Percentiles rank a stretch among this genome's conserved stretches.
phyloP scores from a whole-genome alignment of 1,140 invertebrate species.

The Macrotrachela quadricornifera region DNA sequence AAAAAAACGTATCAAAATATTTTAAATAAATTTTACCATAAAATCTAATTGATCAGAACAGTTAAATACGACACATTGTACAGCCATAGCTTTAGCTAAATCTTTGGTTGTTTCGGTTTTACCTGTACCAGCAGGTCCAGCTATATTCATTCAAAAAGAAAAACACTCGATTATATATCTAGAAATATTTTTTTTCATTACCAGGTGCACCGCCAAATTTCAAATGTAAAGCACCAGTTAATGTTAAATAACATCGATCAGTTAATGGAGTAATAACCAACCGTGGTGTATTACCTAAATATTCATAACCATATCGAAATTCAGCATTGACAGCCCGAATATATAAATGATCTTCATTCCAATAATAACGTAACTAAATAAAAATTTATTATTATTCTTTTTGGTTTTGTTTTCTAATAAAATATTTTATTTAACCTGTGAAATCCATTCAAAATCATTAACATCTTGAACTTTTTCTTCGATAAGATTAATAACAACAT shows the following conservation, averaged over 20 bases:
- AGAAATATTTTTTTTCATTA: too few species aligned
- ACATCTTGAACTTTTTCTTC: constrained; percentile 22
- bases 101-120: constrained; percentile 14
- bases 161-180: too few species aligned
- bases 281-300: constrained; percentile 29
- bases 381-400: too few species aligned
- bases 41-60: constrained; percentile 33
- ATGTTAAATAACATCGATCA: constrained; percentile 31
- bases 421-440: constrained; percentile 22
- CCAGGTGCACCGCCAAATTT: constrained; percentile 33
- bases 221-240: constrained; percentile 31
- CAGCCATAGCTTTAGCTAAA: constrained; percentile 32
- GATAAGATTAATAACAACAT: constrained; percentile 28
- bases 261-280: constrained; percentile 32
- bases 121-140: constrained; percentile 31
- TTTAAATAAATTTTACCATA: constrained; percentile 38
- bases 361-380: constrained; percentile 25
- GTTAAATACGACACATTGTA: constrained; percentile 34
- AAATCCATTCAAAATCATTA: constrained; percentile 34
- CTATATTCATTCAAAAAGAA: background rate
- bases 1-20: too few species aligned
- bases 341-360: constrained; percentile 23
- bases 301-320: constrained; percentile 31
- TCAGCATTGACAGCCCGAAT: constrained; percentile 30
- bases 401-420: too few species aligned